phyloP scores from a whole-genome alignment of 2,797 vertebrate species.

The Rhadinocentrus ornatus region DNA sequence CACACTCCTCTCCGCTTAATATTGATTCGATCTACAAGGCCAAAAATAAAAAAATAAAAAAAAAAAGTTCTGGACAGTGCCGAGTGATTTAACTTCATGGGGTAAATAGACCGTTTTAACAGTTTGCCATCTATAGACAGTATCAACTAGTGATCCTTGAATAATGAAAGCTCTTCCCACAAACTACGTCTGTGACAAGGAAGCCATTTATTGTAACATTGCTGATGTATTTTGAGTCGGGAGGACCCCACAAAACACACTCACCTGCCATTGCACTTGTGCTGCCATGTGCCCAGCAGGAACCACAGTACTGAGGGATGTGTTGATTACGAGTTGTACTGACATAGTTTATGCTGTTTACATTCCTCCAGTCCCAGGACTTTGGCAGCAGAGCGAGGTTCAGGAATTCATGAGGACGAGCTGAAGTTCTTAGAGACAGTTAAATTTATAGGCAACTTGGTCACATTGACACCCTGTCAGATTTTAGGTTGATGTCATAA shows the following conservation, averaged over 20 bases:
- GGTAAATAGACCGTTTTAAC: too few species aligned
- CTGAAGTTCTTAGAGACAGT: slow-evolving; percentile 73
- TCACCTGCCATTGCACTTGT: slow-evolving; percentile 91
- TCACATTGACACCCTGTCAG: not conserved
- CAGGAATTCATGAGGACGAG: slow-evolving; percentile 86
- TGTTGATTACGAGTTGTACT: slow-evolving; percentile 92
- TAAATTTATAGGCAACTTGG: not conserved
- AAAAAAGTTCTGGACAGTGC: not conserved
- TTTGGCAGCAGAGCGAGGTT: slow-evolving; percentile 75
- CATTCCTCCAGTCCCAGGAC: slow-evolving; percentile 91
- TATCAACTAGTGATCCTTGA: too few species aligned
- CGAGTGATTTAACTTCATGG: too few species aligned
- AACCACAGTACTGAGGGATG: slow-evolving; percentile 93
- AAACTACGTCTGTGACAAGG: too few species aligned
- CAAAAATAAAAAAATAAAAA: not conserved
- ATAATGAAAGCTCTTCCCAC: too few species aligned
- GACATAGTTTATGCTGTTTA: slow-evolving; percentile 85
- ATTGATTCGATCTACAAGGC: slow-evolving; percentile 88
- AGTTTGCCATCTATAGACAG: too few species aligned
- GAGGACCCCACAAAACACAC: not conserved
- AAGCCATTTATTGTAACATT: too few species aligned
- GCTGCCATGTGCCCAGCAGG: slow-evolving; percentile 93
- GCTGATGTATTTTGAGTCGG: too few species aligned
- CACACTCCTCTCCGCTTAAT: slow-evolving; percentile 88
- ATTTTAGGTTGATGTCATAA: not conserved